Base-by-base conservation (phyloP, 2,797 vertebrate genomes). In the Gouania willdenowi region DNA sequence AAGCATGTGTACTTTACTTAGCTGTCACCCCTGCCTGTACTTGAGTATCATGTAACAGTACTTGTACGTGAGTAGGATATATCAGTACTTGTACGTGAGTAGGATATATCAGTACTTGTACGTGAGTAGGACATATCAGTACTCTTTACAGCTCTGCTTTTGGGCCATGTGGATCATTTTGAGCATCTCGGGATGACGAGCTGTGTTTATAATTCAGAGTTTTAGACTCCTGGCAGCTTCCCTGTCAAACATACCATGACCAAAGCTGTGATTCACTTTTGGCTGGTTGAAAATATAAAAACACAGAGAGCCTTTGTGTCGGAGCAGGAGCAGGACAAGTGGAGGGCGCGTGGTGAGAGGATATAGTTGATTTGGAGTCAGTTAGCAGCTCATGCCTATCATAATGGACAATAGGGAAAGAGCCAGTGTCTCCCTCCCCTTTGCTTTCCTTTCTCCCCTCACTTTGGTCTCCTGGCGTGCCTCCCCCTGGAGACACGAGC, bases 311-410 rank as follows among this genome's bases (percentile, higher is more conserved):
- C 66, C 56, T 80, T 83, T 83, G 84, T 85, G 76, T 67, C 52
- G 13, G 63, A 65, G 75, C 73, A 59, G 22, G 60, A 60, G 69
- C 71, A 42, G 75, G 71, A 79, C 78, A 67, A 58, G 79, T 68
- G 68, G 2, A 3, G 66, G 75, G 75, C 79, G 64, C 77, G 79
- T 83, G 84, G 78, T 77, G 52, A 82, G 78, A 78, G 84, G 79
- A 84, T 75, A 78, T 75, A 85, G 82, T 87, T 77, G 75, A 79
- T 83, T 77, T 67, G 71, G 75, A 87, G 81, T 86, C 81, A 83
- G 82, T 84, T 86, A 84, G 82, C 78, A 68, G 66, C 85, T 83
- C 82, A 79, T 66, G 82, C 77, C 72, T 68, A 76, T 83, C 77
- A 47, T 53, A 30, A 62, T 55, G 75, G 81, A 87, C 83, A 87